Evolutionary conservation across 2,888 invertebrate species (phyloP).

Genomic region (Formica aserva): DNA sequence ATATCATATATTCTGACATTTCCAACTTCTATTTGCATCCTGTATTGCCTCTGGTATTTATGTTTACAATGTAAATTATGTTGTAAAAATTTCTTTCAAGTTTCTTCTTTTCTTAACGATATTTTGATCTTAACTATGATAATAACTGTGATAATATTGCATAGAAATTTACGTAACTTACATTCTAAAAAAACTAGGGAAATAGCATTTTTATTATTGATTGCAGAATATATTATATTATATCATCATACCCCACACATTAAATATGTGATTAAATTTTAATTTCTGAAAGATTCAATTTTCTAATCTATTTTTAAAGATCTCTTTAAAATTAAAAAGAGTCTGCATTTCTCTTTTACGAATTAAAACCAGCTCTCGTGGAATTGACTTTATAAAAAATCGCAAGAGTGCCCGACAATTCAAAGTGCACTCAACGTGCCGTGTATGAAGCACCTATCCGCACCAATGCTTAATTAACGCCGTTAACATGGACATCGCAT

Average conservation of each 20-base stretch:
- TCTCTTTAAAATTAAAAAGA: background rate
- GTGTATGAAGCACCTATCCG: conserved; percentile 46
- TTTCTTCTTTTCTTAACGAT: background rate
- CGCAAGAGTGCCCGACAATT: conserved; percentile 47
- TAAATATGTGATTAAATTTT: conserved; percentile 3
- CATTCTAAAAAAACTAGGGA: background rate
- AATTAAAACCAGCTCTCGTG: conserved; percentile 38
- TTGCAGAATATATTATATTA: background rate
- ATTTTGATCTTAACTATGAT: background rate
- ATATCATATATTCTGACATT: background rate
- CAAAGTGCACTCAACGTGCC: conserved; percentile 47
- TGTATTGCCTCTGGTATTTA: background rate
- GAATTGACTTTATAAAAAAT: conserved; percentile 54
- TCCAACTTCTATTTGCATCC: background rate
- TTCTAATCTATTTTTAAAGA: background rate
- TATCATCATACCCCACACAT: background rate
- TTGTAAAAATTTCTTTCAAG: conserved; percentile 9
- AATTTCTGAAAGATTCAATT: background rate
- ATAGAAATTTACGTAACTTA: background rate
- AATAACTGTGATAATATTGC: background rate
- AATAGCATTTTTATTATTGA: background rate
- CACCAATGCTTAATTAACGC: conserved; percentile 55
- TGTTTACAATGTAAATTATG: background rate
- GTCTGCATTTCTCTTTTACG: background rate
- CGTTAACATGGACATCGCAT: conserved; percentile 54